Percentiles rank a stretch among this genome's conserved stretches.
These are phyloP conservation scores for Thelaira solivaga DNA, from an alignment of 2,888 invertebrate genomes.

Conservation along the genomic window DNA sequence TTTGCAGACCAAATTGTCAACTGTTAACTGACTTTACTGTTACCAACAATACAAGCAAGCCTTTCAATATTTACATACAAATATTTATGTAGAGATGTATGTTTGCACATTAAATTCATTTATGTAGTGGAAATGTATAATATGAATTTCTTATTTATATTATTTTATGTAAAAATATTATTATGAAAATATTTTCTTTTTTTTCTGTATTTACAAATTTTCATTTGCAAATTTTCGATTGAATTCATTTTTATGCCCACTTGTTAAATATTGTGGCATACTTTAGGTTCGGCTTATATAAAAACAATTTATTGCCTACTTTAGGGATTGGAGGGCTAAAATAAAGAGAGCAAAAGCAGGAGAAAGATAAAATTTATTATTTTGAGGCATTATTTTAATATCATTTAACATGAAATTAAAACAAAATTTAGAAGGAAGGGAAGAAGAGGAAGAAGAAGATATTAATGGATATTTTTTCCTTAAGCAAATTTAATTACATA, in stretches of 20 bases:
- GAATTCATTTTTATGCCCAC: neutral
- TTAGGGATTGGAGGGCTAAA: slow-evolving; percentile 1
- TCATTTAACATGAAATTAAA: too few species aligned
- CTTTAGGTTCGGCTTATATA: neutral
- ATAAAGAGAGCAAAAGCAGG: neutral
- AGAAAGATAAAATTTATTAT: too few species aligned
- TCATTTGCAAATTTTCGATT: slow-evolving; percentile 13
- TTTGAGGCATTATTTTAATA: neutral
- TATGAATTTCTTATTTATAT: neutral
- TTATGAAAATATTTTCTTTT: neutral
- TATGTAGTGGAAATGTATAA: neutral
- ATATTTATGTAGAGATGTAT: too few species aligned
- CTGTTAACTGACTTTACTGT: neutral
- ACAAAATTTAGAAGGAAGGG: too few species aligned
- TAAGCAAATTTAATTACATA: too few species aligned
- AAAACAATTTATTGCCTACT: slow-evolving; percentile 10
- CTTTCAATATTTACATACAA: too few species aligned
- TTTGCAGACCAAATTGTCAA: neutral
- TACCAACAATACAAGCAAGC: too few species aligned
- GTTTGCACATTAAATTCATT: too few species aligned
- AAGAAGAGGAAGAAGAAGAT: too few species aligned
- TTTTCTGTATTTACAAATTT: neutral
- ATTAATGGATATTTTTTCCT: too few species aligned
- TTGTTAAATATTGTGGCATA: slow-evolving; percentile 6
- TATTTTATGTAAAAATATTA: neutral